Base-by-base conservation (phyloP, 2,888 invertebrate species). In the Acanthosepion esculentum region DNA sequence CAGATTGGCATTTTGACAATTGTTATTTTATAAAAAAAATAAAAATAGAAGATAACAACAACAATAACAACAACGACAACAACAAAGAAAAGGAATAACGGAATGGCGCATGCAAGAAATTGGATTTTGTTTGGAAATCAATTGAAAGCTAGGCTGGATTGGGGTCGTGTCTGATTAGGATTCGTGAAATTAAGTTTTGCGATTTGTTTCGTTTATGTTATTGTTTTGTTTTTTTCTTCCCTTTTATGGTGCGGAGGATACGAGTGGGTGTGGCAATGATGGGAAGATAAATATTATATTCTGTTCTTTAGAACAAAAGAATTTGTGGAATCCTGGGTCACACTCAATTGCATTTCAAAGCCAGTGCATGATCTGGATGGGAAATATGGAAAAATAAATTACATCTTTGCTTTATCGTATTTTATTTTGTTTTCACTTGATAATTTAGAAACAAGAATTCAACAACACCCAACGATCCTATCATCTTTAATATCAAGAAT, bases 111-210 rank as follows among this genome's bases (percentile, higher is more conserved):
- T 78, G 78, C n/a, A 33, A 78, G 78, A 78, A 78, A 78, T 78
- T 78, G 78, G 78, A 78, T 78, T 78, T 78, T 78, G 78, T 78
- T 78, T 78, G n/a, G 78, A 78, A 78, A 78, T 78, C 78, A 78
- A 78, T 78, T 78, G 12, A 78, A 78, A 78, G 78, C 78, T 10
- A 78, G 78, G 78, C 78, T 78, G 78, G 78, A 78, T 78, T 78
- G 78, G 78, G 78, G 78, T 78, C 78, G n/a, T 78, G 78, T n/a
- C 78, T 78, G 78, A 78, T 78, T 78, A 78, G 78, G 78, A 78
- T 78, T 78, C 78, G n/a, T 78, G 78, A 78, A 78, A 78, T 78
- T 78, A 78, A 78, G 78, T 78, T 78, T 78, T 78, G 78, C 12
- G n/a, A 78, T 78, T 78, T 78, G 78, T n/a, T 78, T 78, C 12